Evolutionary conservation across 2,797 vertebrate species (phyloP).

Genomic region (Scomberomorus guttatus): DNA sequence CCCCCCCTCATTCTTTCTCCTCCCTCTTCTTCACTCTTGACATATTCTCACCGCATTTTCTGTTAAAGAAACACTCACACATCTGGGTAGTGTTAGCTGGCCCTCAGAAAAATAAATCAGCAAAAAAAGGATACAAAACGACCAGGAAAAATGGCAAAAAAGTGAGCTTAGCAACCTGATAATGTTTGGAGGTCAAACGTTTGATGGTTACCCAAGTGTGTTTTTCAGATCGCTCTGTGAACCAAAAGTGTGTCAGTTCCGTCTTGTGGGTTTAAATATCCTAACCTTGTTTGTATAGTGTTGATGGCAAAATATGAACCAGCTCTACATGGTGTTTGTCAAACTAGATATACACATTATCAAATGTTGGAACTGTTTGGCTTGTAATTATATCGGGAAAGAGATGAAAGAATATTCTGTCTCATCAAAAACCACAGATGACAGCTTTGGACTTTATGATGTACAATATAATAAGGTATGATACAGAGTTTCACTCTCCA

Average conservation of each 20-base stretch:
- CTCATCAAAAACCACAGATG: background rate
- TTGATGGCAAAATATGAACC: constrained; percentile 10
- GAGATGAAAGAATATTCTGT: background rate
- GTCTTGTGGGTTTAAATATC: constrained; percentile 50
- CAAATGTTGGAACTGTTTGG: background rate
- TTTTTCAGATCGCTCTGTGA: constrained; percentile 45
- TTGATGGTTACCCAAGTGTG: constrained; percentile 41
- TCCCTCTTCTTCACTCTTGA: constrained; percentile 38
- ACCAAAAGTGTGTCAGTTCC: constrained; percentile 44
- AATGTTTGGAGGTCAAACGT: constrained; percentile 62
- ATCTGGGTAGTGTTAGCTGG: constrained; percentile 75
- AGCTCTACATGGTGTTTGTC: background rate
- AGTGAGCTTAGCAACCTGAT: constrained; percentile 62
- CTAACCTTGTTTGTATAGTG: constrained; percentile 9
- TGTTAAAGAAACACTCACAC: constrained; percentile 64
- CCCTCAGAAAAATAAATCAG: constrained; percentile 75
- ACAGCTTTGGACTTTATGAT: background rate
- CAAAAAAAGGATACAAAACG: constrained; percentile 64
- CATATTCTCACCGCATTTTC: constrained; percentile 58
- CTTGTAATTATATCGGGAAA: background rate
- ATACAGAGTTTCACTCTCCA: background rate
- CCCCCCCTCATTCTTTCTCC: constrained; percentile 25
- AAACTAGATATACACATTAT: background rate
- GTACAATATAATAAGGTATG: background rate
- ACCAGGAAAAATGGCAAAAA: constrained; percentile 49